Evolutionary conservation across 2,113 vertebrate species (phyloP).

Genomic region (Stigmatopora argus): DNA sequence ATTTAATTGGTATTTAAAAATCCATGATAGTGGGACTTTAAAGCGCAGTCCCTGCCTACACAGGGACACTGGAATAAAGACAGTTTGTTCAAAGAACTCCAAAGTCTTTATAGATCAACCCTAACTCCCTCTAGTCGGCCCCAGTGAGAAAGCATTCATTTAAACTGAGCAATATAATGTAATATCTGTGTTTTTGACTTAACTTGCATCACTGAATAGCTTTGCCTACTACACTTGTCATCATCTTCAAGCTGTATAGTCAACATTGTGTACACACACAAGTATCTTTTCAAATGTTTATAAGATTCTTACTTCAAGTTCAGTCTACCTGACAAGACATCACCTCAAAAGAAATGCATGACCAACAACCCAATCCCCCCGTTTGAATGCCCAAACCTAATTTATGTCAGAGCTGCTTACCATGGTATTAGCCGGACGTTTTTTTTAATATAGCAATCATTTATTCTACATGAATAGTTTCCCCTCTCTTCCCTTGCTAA

Average conservation of each 20-base stretch:
- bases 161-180: conserved; percentile 33
- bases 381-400: conserved; percentile 35
- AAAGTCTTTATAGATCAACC: conserved; percentile 51
- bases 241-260: conserved; percentile 46
- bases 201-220: conserved; percentile 58
- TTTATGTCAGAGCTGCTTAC: conserved; percentile 36
- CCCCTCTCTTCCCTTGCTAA: conserved; percentile 46
- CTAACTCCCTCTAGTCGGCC: conserved; percentile 46
- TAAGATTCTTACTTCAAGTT: conserved; percentile 23
- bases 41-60: conserved; percentile 40
- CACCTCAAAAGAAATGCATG: conserved; percentile 40
- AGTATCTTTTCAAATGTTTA: background rate
- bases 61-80: conserved; percentile 30
- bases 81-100: conserved; percentile 40
- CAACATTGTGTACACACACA: conserved; percentile 17
- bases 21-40: conserved; percentile 1
- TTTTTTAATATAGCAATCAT: conserved; percentile 61
- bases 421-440: conserved; percentile 19
- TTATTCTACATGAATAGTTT: conserved; percentile 58
- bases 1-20: no score
- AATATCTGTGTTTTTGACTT: conserved; percentile 45
- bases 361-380: conserved; percentile 26
- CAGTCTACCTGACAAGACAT: conserved; percentile 23
- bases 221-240: conserved; percentile 52
- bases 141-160: conserved; percentile 53